These are phyloP conservation scores for Melanocharis versteri DNA, from an alignment of 2,113 vertebrate species.

Conservation along the genomic window DNA sequence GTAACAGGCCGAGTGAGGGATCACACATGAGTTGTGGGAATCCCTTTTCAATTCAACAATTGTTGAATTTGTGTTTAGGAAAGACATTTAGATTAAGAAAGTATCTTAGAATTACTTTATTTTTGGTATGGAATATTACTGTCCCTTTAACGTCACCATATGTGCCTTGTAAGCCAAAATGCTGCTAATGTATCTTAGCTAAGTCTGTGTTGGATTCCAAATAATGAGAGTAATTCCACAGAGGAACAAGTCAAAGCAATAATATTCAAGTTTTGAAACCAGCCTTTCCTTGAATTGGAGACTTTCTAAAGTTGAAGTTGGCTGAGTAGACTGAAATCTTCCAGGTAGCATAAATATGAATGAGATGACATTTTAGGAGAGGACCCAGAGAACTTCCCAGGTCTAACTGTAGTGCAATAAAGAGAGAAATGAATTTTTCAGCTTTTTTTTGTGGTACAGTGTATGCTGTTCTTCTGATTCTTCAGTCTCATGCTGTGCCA, in stretches of 20 bases:
- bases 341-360: not conserved
- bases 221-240: not conserved
- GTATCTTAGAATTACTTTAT: not conserved
- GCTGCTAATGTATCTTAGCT: not conserved
- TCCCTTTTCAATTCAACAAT: not conserved
- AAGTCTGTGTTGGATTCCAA: not conserved
- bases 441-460: not conserved
- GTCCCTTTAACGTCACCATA: not conserved
- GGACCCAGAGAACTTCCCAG: not conserved
- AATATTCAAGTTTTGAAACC: not conserved
- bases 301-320: not conserved
- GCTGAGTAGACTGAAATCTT: not conserved
- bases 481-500: not conserved
- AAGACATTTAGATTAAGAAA: not conserved
- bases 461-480: not conserved
- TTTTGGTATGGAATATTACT: not conserved
- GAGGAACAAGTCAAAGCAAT: not conserved
- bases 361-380: not conserved
- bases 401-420: not conserved
- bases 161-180: not conserved
- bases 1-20: not conserved
- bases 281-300: not conserved
- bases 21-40: not conserved
- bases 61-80: slow-evolving; percentile 4
- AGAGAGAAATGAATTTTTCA: not conserved